phyloP scores from a whole-genome alignment of 1,140 invertebrate species.

The Heliothis subflexa region DNA sequence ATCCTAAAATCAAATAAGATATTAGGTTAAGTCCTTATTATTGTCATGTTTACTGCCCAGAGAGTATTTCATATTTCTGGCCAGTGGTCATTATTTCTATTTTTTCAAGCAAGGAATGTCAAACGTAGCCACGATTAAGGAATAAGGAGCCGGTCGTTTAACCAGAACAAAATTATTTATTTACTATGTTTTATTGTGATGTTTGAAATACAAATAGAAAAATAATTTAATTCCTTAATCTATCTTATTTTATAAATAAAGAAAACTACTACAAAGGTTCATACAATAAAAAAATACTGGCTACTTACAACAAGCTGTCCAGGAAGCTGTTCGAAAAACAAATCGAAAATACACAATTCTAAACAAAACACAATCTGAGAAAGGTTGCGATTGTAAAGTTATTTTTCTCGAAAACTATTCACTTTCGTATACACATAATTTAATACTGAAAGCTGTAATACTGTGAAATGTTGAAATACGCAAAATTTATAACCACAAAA shows the following conservation, averaged over 20 bases:
- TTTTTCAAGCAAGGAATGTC: too few species aligned
- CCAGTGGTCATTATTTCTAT: too few species aligned
- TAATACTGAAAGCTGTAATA: constrained; percentile 21
- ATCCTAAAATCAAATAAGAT: too few species aligned
- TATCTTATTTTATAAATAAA: background rate
- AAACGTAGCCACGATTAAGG: too few species aligned
- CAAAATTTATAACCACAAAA: constrained; percentile 1
- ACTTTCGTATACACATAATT: background rate
- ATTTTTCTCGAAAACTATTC: background rate
- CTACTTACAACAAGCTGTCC: constrained; percentile 15
- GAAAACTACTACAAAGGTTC: background rate
- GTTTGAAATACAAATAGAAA: too few species aligned
- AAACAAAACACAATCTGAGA: constrained; percentile 24
- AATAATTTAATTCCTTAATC: too few species aligned
- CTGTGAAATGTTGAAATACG: background rate
- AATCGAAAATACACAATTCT: background rate
- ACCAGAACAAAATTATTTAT: too few species aligned
- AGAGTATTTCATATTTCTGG: too few species aligned
- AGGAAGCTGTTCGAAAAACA: background rate
- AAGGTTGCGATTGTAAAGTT: background rate
- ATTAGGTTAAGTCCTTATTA: too few species aligned
- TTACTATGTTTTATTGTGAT: too few species aligned
- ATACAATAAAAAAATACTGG: background rate
- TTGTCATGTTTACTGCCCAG: too few species aligned
- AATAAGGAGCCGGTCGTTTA: too few species aligned